phyloP scores from a whole-genome alignment of 2,113 vertebrate species.

The Microcebus jonahi region DNA sequence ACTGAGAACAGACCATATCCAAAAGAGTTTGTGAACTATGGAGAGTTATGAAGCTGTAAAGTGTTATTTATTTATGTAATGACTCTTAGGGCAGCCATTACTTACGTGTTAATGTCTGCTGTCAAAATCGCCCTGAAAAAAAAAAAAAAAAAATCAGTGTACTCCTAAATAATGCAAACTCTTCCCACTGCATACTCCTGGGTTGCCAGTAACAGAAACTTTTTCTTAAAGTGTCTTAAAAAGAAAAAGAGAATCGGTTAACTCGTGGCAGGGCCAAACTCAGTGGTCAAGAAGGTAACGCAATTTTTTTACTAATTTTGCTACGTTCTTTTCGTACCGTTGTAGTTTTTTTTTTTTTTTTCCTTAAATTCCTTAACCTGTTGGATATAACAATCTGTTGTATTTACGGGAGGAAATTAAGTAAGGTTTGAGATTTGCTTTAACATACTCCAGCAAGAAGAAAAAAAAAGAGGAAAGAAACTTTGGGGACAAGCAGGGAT shows the following conservation, averaged over 20 bases:
- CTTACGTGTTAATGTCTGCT: background rate
- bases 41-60: background rate
- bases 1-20: background rate
- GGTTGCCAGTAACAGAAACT: background rate
- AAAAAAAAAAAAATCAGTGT: background rate
- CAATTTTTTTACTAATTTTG: background rate
- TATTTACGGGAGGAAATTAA: background rate
- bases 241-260: background rate
- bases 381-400: background rate
- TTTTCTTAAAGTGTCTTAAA: background rate
- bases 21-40: background rate
- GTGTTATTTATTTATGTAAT: background rate
- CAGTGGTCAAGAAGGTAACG: background rate
- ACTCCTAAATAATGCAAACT: conserved; percentile 7
- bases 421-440: background rate
- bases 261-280: background rate
- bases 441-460: background rate
- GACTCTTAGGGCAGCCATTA: background rate
- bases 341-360: background rate
- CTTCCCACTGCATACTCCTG: background rate
- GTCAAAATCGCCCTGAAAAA: background rate
- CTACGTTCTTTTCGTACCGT: background rate
- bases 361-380: background rate
- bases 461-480: background rate
- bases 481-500: background rate